phyloP scores from a whole-genome alignment of 1,140 invertebrate species.

The Solenopsis fugax region DNA sequence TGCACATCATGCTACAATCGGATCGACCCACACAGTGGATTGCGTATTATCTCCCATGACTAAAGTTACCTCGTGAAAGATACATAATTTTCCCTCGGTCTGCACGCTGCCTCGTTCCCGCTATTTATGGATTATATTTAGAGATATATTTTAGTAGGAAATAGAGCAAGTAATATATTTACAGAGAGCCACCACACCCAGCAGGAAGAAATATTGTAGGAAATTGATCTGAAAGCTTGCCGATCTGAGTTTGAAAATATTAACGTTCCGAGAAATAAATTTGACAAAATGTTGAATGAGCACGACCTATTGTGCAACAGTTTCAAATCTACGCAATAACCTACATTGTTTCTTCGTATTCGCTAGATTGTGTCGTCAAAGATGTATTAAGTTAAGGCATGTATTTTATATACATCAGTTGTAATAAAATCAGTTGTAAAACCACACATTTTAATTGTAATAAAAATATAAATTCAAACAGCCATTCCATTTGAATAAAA shows the following conservation, averaged over 20 bases:
- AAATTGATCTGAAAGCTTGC: background rate
- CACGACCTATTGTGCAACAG: background rate
- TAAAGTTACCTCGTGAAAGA: background rate
- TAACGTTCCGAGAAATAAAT: background rate
- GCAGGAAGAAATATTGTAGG: background rate
- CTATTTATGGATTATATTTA: slow-evolving; percentile 15
- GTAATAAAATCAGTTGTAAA: too few species aligned
- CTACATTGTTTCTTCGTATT: background rate
- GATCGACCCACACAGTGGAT: slow-evolving; percentile 18
- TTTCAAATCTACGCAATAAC: background rate
- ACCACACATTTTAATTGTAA: background rate
- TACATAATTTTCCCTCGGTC: slow-evolving; percentile 6
- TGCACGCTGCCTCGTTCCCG: background rate
- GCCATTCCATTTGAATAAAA: background rate
- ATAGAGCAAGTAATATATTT: background rate
- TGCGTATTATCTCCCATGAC: slow-evolving; percentile 15
- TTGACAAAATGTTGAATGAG: slow-evolving; percentile 6
- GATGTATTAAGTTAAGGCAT: background rate
- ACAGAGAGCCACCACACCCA: background rate
- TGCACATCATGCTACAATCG: slow-evolving; percentile 2
- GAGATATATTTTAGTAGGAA: background rate
- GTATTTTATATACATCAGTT: too few species aligned
- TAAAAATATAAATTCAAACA: background rate
- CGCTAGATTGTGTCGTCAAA: too few species aligned
- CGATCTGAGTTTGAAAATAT: background rate